Evolutionary conservation across 1,140 invertebrate species (phyloP).

Genomic region (Triops cancriformis): DNA sequence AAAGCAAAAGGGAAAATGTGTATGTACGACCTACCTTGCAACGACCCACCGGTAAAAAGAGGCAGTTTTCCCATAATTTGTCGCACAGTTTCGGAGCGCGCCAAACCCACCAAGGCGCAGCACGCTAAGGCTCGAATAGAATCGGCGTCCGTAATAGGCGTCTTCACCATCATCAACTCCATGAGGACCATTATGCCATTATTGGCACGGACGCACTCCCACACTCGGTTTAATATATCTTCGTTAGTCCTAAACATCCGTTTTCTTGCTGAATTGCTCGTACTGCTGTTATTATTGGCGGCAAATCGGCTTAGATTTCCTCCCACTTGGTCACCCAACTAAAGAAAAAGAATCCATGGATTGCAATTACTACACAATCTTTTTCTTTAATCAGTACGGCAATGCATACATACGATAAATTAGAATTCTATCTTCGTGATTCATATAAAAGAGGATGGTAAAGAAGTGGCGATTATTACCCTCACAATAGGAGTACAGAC

Average conservation of each 20-base stretch:
- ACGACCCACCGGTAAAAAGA: conserved; percentile 82
- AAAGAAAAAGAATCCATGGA: conserved; percentile 28
- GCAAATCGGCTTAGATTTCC: conserved; percentile 53
- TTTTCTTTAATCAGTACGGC: too few species aligned
- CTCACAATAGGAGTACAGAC: conserved; percentile 81
- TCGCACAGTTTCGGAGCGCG: conserved; percentile 73
- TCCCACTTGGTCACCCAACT: conserved; percentile 44
- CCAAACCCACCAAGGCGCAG: conserved; percentile 80
- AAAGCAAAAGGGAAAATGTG: too few species aligned
- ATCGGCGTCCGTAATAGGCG: conserved; percentile 93
- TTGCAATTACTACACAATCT: too few species aligned
- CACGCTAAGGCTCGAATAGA: conserved; percentile 84
- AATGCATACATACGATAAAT: too few species aligned
- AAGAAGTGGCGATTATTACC: conserved; percentile 39
- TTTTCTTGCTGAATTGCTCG: conserved; percentile 53
- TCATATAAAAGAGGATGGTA: neutral
- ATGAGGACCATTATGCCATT: conserved; percentile 42
- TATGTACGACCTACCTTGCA: conserved; percentile 65
- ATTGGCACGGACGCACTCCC: conserved; percentile 84
- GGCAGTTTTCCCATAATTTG: conserved; percentile 95
- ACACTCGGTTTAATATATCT: conserved; percentile 79
- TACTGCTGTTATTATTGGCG: conserved; percentile 33
- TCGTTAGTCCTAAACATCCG: conserved; percentile 62
- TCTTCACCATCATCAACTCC: conserved; percentile 77
- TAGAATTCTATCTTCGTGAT: too few species aligned